Evolutionary conservation across 2,113 vertebrate species (phyloP).

Genomic region (Microtus montanus): DNA sequence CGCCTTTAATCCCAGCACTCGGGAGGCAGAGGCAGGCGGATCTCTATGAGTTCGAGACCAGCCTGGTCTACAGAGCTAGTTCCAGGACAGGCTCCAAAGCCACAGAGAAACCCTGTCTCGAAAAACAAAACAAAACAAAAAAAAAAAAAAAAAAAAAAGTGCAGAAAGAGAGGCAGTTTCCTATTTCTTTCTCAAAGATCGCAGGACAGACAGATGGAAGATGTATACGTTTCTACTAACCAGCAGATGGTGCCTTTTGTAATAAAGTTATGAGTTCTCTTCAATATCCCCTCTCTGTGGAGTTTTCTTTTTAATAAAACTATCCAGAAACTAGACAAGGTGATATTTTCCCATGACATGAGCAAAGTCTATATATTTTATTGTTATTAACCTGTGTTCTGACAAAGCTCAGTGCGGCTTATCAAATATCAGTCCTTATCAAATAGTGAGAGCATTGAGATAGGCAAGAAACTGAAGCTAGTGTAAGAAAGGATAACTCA

Average conservation of each 20-base stretch:
- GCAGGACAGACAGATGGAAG: constrained; percentile 31
- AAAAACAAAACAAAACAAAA: no score
- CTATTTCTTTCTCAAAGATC: constrained; percentile 5
- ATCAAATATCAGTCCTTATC: neutral
- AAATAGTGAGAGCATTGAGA: neutral
- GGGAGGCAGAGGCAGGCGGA: no score
- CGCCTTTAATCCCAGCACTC: no score
- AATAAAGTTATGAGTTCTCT: constrained; percentile 65
- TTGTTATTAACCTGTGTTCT: neutral
- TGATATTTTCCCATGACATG: constrained; percentile 36
- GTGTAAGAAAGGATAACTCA: neutral
- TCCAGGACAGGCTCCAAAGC: no score
- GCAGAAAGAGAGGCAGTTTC: constrained; percentile 9
- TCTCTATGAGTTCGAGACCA: no score
- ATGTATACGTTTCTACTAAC: constrained; percentile 53
- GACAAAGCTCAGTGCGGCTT: neutral
- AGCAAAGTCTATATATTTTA: constrained; percentile 37
- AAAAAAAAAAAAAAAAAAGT: no score
- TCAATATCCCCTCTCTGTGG: neutral
- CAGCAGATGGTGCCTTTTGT: constrained; percentile 83
- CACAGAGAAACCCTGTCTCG: no score
- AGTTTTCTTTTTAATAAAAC: neutral
- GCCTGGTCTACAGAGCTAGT: no score
- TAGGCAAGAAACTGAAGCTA: neutral
- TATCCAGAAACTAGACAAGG: constrained; percentile 28